Percentiles rank a stretch among this genome's conserved stretches.
These are phyloP conservation scores for Morone saxatilis DNA, from an alignment of 2,113 vertebrate species.

Conservation along the genomic window DNA sequence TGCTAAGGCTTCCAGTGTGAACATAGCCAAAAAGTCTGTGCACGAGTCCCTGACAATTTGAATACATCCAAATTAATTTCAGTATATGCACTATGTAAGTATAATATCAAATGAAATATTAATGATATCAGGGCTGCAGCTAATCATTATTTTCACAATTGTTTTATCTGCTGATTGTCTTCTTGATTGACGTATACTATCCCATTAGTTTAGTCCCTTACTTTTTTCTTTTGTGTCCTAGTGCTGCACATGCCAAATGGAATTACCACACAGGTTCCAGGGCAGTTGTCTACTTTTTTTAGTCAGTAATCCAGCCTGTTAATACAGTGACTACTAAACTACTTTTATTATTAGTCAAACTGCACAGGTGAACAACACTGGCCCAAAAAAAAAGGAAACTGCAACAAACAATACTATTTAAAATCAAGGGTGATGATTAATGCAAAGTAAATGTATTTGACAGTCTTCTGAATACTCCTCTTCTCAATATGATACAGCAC, in stretches of 20 bases:
- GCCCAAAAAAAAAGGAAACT: neutral
- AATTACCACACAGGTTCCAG: too few species aligned
- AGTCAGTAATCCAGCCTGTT: neutral
- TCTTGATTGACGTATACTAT: neutral
- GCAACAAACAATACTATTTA: neutral
- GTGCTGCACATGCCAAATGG: too few species aligned
- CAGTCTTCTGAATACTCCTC: neutral
- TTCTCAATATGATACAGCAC: slow-evolving; percentile 4
- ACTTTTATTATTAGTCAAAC: neutral
- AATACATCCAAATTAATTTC: neutral
- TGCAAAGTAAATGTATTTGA: neutral
- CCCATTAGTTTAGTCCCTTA: too few species aligned
- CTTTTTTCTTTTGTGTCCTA: too few species aligned
- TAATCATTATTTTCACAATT: neutral
- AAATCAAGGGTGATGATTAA: neutral
- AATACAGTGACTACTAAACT: neutral
- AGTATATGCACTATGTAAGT: too few species aligned
- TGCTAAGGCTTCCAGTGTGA: too few species aligned
- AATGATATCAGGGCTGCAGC: neutral
- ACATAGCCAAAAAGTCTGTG: too few species aligned
- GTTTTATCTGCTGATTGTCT: neutral
- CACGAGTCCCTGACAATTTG: too few species aligned
- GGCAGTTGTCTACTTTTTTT: neutral
- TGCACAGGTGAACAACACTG: neutral
- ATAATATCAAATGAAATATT: neutral